Evolutionary conservation across 2,113 vertebrate genomes (phyloP).

Genomic region (Ophiodon elongatus): DNA sequence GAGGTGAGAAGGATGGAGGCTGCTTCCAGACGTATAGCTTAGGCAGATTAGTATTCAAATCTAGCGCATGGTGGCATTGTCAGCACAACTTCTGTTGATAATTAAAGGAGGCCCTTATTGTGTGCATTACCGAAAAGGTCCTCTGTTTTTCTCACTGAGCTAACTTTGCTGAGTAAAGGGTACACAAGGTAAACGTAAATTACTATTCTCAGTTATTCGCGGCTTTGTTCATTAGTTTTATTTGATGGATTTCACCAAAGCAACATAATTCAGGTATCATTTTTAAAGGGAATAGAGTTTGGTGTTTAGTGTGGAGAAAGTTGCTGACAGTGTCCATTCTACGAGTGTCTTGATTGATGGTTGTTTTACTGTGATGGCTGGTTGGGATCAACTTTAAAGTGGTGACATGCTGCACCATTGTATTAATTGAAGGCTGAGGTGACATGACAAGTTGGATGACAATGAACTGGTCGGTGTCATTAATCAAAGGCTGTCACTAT

Average conservation of each 20-base stretch:
- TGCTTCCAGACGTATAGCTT: constrained; percentile 71
- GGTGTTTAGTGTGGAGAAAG: not conserved
- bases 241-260: not conserved
- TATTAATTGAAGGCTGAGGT: not conserved
- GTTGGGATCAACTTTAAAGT: not conserved
- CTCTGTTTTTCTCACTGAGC: not conserved
- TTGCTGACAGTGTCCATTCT: not conserved
- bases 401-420: not conserved
- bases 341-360: not conserved
- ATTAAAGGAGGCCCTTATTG: constrained; percentile 38
- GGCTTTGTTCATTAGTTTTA: not conserved
- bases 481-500: not conserved
- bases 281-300: not conserved
- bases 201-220: not conserved
- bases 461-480: constrained; percentile 3
- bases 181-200: not conserved
- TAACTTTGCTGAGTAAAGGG: not conserved
- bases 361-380: not conserved
- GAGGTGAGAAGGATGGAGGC: constrained; percentile 48
- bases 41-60: constrained; percentile 76
- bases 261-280: not conserved
- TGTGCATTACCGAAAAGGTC: constrained; percentile 13
- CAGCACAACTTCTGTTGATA: constrained; percentile 51
- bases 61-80: constrained; percentile 41
- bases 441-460: not conserved